phyloP scores from a whole-genome alignment of 2,888 invertebrate genomes.

The Eilema sororculum region DNA sequence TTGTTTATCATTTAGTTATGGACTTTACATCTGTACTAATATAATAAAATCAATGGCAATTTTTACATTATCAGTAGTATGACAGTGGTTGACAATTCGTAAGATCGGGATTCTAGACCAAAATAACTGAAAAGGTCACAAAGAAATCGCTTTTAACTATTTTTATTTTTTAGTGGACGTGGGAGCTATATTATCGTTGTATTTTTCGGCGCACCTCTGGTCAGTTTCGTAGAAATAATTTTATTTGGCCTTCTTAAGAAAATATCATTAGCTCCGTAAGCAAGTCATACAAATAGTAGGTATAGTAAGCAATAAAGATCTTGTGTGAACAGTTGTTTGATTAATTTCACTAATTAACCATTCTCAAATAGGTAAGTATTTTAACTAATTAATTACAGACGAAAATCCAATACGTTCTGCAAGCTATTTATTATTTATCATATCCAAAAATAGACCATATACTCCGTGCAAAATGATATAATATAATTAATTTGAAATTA shows the following conservation, averaged over 20 bases:
- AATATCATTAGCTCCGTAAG: conserved; percentile 30
- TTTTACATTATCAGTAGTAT: no score
- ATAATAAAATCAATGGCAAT: no score
- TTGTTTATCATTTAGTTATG: no score
- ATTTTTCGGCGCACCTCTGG: conserved; percentile 88
- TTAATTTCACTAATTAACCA: neutral
- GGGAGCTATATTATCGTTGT: conserved; percentile 88
- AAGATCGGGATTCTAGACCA: neutral
- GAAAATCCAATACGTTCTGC: no score
- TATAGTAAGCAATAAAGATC: neutral
- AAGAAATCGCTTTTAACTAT: neutral
- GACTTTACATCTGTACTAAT: no score
- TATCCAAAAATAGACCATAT: no score
- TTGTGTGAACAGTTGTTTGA: neutral
- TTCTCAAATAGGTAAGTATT: neutral
- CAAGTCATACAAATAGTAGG: no score
- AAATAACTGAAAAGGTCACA: neutral
- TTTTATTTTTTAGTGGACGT: conserved; percentile 84
- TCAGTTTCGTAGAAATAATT: conserved; percentile 86
- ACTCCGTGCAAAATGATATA: no score
- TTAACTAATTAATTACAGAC: neutral
- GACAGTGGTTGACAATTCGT: no score
- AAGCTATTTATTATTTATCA: no score
- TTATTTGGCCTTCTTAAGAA: conserved; percentile 84
- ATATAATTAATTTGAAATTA: no score